Conservation (phyloP, 2,888 invertebrate genomes). For the Eremobia ochroleuca region DNA sequence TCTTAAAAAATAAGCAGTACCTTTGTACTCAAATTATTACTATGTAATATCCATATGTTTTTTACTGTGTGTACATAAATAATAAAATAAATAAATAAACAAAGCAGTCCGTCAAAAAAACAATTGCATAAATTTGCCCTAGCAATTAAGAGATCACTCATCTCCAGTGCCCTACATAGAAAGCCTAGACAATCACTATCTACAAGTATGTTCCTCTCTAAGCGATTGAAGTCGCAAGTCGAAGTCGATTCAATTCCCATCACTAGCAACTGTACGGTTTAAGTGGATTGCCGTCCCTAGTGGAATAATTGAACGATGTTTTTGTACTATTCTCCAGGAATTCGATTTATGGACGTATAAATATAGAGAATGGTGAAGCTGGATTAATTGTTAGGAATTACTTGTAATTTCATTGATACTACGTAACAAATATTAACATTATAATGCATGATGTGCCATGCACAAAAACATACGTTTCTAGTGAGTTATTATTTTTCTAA, state of each 20-base stretch:
- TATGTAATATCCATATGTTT: too few relatives aligned
- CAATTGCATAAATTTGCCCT: not conserved
- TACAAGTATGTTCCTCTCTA: conserved; percentile 60
- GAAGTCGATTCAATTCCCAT: conserved; percentile 72
- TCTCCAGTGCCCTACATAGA: not conserved
- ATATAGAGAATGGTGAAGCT: conserved; percentile 42
- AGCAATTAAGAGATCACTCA: conserved; percentile 17
- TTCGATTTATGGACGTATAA: conserved; percentile 65
- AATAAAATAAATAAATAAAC: too few relatives aligned
- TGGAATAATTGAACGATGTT: conserved; percentile 81
- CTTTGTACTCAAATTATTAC: too few relatives aligned
- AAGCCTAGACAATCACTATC: conserved; percentile 34
- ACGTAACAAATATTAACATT: too few relatives aligned
- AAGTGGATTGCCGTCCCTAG: conserved; percentile 82
- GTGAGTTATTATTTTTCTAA: too few relatives aligned
- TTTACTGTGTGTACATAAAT: too few relatives aligned
- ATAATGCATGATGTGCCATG: too few relatives aligned
- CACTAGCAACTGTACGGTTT: conserved; percentile 72
- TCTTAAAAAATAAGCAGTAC: too few relatives aligned
- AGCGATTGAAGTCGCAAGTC: conserved; percentile 69
- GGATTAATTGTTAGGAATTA: conserved; percentile 56
- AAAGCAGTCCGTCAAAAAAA: not conserved
- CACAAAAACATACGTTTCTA: too few relatives aligned
- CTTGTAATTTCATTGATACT: too few relatives aligned
- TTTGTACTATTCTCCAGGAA: conserved; percentile 66